Conservation (phyloP, 1,140 invertebrate species). For the Drosophila ambigua region DNA sequence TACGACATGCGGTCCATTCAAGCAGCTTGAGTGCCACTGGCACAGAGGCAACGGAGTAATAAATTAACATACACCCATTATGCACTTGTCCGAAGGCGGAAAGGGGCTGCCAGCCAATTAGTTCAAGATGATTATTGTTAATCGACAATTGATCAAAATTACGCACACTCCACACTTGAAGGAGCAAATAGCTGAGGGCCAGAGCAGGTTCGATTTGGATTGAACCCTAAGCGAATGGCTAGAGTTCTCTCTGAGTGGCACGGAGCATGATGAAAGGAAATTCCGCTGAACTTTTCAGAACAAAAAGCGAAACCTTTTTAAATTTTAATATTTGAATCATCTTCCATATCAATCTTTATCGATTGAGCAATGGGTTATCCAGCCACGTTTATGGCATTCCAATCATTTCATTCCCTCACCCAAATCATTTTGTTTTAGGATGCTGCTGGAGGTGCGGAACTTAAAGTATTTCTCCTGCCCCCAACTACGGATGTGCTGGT, state of each 20-base stretch:
- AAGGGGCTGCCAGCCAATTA: constrained; percentile 18
- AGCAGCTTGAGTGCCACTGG: neutral
- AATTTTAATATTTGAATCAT: too few relatives aligned
- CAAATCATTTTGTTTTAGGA: neutral
- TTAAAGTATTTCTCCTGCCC: constrained; percentile 23
- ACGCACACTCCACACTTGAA: neutral
- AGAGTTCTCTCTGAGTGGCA: neutral
- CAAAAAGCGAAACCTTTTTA: too few relatives aligned
- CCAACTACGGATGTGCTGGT: constrained; percentile 25
- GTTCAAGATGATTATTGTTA: constrained; percentile 52
- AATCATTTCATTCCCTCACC: too few relatives aligned
- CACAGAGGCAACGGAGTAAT: constrained; percentile 26
- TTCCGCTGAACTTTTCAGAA: too few relatives aligned
- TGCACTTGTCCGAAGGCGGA: constrained; percentile 17
- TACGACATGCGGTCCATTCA: constrained; percentile 43
- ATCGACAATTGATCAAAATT: constrained; percentile 39
- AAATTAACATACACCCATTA: constrained; percentile 31
- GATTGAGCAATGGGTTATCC: too few relatives aligned
- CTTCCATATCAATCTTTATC: too few relatives aligned
- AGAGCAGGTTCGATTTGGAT: neutral
- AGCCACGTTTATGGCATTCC: too few relatives aligned
- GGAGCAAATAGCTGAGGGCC: too few relatives aligned
- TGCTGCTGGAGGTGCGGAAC: constrained; percentile 12
- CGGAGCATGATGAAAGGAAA: too few relatives aligned
- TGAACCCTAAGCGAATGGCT: constrained; percentile 12